Base-by-base conservation (phyloP, 2,113 vertebrate genomes). In the Amphiprion ocellaris region DNA sequence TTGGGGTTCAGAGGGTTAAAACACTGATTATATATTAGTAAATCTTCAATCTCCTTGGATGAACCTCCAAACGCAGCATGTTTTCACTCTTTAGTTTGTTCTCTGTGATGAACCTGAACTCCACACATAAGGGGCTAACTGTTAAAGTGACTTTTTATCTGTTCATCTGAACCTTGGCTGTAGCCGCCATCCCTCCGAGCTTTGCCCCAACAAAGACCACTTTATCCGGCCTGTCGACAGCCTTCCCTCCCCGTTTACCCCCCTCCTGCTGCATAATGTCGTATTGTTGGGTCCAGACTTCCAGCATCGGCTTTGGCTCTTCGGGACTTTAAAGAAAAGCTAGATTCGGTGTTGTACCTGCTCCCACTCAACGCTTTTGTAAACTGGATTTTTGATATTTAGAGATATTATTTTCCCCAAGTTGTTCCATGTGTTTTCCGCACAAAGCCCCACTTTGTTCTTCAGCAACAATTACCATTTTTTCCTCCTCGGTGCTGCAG, bases 81-180 rank as follows among this genome's bases (percentile, higher is more conserved):
- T 33, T 33, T 14, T 17, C 23, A 52, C 1, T 37, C 5, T 46
- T 26, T 26, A 26, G 10, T 68, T 60, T 74, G 56, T 39, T 33
- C 14, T 30, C 65, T 5, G 55, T n/a, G 21, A 46, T 76, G 79
- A 82, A 82, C 86, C 47, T 37, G 46, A 53, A 46, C 26, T 24
- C 0, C 81, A 26, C 68, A 64, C 86, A 68, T 72, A 72, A 15
- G 80, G 83, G 81, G 71, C 71, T 69, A 26, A 50, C 80, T 47
- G 77, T 67, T 85, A 72, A 83, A 88, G 86, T 79, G 76, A 74
- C 80, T 87, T 85, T 89, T 88, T 91, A 93, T 93, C 91, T 84
- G 66, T 61, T 87, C 80, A 93, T 92, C 90, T 90, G 86, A 84
- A 88, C 78, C 19, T 54, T 81, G 83, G 81, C 85, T 78, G 79